These are phyloP conservation scores for Lineus longissimus DNA, from an alignment of 1,140 invertebrate species.

Conservation along the genomic window DNA sequence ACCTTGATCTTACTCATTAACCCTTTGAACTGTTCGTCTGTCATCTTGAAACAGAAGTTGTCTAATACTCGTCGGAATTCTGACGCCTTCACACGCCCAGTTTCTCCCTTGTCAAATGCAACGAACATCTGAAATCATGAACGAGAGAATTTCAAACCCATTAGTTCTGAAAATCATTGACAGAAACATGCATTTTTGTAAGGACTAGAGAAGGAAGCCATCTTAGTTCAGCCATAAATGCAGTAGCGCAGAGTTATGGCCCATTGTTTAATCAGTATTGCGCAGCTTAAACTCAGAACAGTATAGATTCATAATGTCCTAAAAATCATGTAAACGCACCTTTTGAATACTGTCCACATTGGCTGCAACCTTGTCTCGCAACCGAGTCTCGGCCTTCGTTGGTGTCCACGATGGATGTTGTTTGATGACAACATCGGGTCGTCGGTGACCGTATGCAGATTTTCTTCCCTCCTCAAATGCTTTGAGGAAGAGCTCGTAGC, in stretches of 20 bases:
- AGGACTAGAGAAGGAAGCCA: background rate
- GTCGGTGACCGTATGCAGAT: constrained; percentile 33
- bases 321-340: no score
- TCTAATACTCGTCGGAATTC: constrained; percentile 43
- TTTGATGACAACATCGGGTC: constrained; percentile 26
- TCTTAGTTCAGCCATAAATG: no score
- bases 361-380: constrained; percentile 29
- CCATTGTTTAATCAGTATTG: no score
- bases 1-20: constrained; percentile 28
- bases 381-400: constrained; percentile 35
- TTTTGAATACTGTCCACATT: constrained; percentile 13
- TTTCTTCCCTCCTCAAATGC: constrained; percentile 49
- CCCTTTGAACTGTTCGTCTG: constrained; percentile 39
- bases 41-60: constrained; percentile 44
- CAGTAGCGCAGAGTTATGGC: no score
- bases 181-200: background rate
- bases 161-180: constrained; percentile 8
- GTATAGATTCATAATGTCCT: no score
- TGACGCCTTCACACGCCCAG: constrained; percentile 29
- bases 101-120: constrained; percentile 41
- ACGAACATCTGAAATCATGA: constrained; percentile 35
- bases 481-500: constrained; percentile 43
- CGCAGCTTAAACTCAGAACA: no score
- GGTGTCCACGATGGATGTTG: constrained; percentile 30
- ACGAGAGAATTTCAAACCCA: background rate